A percentile compares a stretch with the other conserved stretches of the same genome.
phyloP scores from a whole-genome alignment of 2,113 vertebrate species.

The Myanophis thanlyinensis region DNA sequence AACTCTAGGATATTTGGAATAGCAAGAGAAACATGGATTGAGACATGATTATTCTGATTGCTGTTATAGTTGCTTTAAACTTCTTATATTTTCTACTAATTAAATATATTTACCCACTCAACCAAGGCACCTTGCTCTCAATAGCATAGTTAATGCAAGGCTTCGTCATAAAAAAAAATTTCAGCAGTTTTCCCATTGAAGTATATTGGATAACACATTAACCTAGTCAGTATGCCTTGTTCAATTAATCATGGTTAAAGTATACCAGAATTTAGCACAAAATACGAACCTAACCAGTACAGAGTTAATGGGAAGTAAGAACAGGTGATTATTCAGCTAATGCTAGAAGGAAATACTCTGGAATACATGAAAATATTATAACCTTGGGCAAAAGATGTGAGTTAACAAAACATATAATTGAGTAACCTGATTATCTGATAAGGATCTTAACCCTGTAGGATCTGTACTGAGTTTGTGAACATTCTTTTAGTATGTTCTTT shows the following conservation, averaged over 20 bases:
- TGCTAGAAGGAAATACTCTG: slow-evolving; percentile 30
- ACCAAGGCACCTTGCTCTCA: background rate
- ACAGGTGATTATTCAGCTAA: background rate
- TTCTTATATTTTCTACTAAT: background rate
- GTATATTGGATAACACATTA: background rate
- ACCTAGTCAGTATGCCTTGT: background rate
- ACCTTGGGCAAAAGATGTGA: slow-evolving; percentile 58
- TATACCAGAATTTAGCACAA: background rate
- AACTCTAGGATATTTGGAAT: background rate
- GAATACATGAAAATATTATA: slow-evolving; percentile 46
- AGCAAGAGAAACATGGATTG: background rate
- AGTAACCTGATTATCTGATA: slow-evolving; percentile 62
- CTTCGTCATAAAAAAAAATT: background rate
- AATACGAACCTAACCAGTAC: background rate
- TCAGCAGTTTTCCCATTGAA: background rate
- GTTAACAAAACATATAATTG: slow-evolving; percentile 46
- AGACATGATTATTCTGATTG: background rate
- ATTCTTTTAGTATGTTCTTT: slow-evolving; percentile 57
- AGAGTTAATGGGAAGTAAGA: background rate
- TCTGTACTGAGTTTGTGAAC: slow-evolving; percentile 52
- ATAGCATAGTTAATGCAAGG: background rate
- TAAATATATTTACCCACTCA: background rate
- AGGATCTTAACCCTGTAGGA: slow-evolving; percentile 56
- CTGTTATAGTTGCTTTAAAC: background rate
- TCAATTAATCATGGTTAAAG: background rate